Evolutionary conservation across 2,797 vertebrate genomes (phyloP), one percentile per base, ranked within the genome.

Genomic region (Poecilia picta): DNA sequence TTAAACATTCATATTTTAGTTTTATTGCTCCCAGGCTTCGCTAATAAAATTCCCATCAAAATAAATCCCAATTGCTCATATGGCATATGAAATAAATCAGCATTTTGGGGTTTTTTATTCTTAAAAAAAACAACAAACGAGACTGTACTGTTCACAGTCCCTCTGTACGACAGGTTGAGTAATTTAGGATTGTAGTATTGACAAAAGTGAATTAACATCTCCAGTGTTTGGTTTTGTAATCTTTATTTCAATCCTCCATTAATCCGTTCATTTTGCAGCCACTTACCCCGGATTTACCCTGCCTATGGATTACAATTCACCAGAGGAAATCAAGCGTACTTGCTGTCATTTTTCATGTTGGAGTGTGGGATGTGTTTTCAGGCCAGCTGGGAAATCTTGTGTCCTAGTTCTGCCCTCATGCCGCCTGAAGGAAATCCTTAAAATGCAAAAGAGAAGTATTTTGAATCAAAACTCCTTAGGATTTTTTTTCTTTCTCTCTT

Each of bases 201-300:
- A 85, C 82, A 76, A 85, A 90, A 87, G 64, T 74, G 59, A 75
- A 79, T 81, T 86, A 80, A 76, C 70, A 81, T 78, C 62, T 80
- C 75, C 82, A 47, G 80, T 59, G 57, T 89, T 84, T 68, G 75
- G 64, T 59, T 55, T 75, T 75, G 39, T 71, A 55, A 76, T 87
- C 10, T 74, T 75, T 79, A 66, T 51, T 85, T 68, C 36, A 72
- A 10, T 77, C 46, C 41, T 62, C 41, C 45, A 39, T 81, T 81
- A 77, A 75, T 85, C 59, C 46, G 8, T 51, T 36, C 8, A 23
- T 78, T 84, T 81, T 53, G 73, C 72, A 73, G 45, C 64, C 74
- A 51, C 75, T 73, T 73, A 64, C 55, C 23, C 25, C 18, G 43
- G 47, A 64, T 72, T 75, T 55, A 72, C 74, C 18, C 15, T 23